Base-by-base conservation (phyloP, 2,797 vertebrate genomes). In the Sphaeramia orbicularis region DNA sequence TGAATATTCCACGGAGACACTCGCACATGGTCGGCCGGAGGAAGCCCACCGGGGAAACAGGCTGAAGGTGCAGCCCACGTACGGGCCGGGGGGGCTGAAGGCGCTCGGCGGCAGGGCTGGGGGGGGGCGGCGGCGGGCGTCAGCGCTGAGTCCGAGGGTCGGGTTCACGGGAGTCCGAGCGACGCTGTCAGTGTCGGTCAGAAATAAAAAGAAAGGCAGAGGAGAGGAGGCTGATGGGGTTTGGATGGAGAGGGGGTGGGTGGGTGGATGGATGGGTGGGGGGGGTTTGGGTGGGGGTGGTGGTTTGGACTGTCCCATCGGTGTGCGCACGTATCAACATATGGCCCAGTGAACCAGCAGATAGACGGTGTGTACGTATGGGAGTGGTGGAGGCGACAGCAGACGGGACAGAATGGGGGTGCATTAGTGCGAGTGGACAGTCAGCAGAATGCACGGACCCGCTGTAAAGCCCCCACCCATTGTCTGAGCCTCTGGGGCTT, bases 1-100 rank as follows among this genome's bases (percentile, higher is more conserved):
- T 87, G 87, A 95, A 94, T 84, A 95, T 90, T 88, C 91, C 88
- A 82, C 92, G 92, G 67, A 95, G 91, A 87, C 94, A 95, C 81
- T 95, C 94, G 67, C 94, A 95, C 95, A 95, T 95, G 90, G 89
- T 92, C 87, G 65, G 45, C 73, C 60, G 73, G 60, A 49, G 73
- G 62, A 63, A 51, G 83, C 71, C 54, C 4, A 42, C 38, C 65
- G 68, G 86, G 72, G 62, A 72, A 45, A 77, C 49, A 42, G 76
- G 66, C 32, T 7, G 45, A 67, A 41, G 78, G 54, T 75, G 61
- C 84, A 56, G 70, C 84, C 80, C 69, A 32, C 74, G 37, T 70
- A 11, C 62, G 24, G 76, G 80, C 77, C 15, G 68, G n/a, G 32
- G 44, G 49, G 45, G 41, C 71, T 54, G 71, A 54, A 52, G 64